Evolutionary conservation across 2,888 invertebrate genomes (phyloP), one percentile per base, ranked within the genome.

Genomic region (Encarsia formosa): DNA sequence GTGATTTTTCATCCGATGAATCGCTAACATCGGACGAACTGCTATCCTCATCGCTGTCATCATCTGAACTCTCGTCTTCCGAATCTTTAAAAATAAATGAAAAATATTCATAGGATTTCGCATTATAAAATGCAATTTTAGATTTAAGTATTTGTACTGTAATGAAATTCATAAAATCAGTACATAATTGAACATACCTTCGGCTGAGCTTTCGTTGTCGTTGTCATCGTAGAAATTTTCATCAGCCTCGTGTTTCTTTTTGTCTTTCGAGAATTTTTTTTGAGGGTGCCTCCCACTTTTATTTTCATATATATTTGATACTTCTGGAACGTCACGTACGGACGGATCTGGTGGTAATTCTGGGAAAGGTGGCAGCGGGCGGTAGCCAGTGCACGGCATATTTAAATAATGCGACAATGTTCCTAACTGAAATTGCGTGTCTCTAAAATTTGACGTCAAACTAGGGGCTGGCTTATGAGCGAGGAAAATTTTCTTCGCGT

Each of bases 321-420:
- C 57, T 31, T 75, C 76, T 15, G 66, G 83, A 4, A 90, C 86
- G 70, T 90, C 88, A n/a, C 96, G 79, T 0, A 89, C 84, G 2
- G 80, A 76, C 0, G 88, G 79, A 68, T 89, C 89, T 0, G 89
- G 87, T 0, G 89, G 81, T 5, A 77, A 77, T 43, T 81, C 80
- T 0, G 98, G 96, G 71, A 92, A 90, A 2, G 80, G 73, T 0
- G 97, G 95, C 61, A 99, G 78, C 52, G 93, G 84, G 58, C 90
- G 86, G 78, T 99, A 99, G 4, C 94, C 96, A 31, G 77, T 80
- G 1, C 95, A 91, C 52, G 87, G 81, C 64, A 83, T 78, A 65
- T 96, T 95, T 54, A 98, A 81, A 71, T 93, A 92, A 77, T 97
- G 97, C 0, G 98, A 97, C 48, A 99, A 77, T 0, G 96, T 92